A percentile compares a stretch with the other conserved stretches of the same genome.
These are phyloP conservation scores for Trachurus trachurus DNA, from an alignment of 2,797 vertebrate genomes.

Conservation along the genomic window DNA sequence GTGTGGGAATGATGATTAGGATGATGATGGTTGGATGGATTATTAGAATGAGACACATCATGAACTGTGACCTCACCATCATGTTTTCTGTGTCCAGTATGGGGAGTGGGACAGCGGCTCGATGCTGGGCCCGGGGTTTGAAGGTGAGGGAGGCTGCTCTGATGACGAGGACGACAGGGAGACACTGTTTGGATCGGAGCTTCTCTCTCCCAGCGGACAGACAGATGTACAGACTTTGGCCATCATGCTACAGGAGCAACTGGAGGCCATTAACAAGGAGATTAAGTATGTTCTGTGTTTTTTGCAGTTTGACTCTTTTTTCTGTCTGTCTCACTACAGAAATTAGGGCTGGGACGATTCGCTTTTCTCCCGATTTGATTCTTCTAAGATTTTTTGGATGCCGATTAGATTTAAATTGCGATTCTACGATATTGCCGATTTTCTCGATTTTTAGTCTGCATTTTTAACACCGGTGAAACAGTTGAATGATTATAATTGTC, in stretches of 20 bases:
- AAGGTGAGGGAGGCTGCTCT: constrained; percentile 85
- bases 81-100: constrained; percentile 72
- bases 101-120: constrained; percentile 89
- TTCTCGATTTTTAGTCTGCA: no score
- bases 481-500: no score
- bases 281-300: constrained; percentile 87
- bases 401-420: no score
- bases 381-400: no score
- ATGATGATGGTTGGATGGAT: background rate
- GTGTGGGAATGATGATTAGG: background rate
- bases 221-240: constrained; percentile 94
- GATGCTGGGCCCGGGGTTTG: constrained; percentile 81
- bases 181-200: constrained; percentile 88
- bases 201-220: constrained; percentile 93
- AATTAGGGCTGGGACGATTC: no score
- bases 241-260: constrained; percentile 95
- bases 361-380: no score
- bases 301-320: no score
- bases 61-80: background rate
- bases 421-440: no score
- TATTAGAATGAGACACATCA: background rate
- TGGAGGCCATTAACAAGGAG: constrained; percentile 96
- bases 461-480: no score
- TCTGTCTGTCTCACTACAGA: background rate
- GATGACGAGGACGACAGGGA: constrained; percentile 90